Base-by-base conservation (phyloP, 2,113 vertebrate species). In the Osmerus eperlanus region DNA sequence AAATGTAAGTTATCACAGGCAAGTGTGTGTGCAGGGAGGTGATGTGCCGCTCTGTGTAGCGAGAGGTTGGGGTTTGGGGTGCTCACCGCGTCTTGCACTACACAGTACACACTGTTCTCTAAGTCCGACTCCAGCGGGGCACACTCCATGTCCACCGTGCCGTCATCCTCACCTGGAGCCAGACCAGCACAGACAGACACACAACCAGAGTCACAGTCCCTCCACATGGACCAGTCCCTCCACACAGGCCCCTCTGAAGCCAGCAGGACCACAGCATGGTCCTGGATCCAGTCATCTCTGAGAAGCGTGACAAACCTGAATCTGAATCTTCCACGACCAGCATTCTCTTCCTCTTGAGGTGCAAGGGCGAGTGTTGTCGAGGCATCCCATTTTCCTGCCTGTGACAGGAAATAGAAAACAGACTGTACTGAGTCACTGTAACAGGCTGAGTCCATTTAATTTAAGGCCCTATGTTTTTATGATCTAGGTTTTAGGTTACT, bases 91-190 rank as follows among this genome's bases (percentile, higher is more conserved):
- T 70, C 0, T 21, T 70, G 65, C 19, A n/a, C n/a, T n/a, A n/a
- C 75, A 72, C 13, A 60, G 64, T 15, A 0, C 62, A 0, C 62
- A 77, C 36, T 76, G n/a, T 78, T 78, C 0, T 87, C 88, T 2
- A 83, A 15, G 65, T 88, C 88, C 1, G 59, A 76, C 6, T 89
- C 85, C 18, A 90, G 1, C 4, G 82, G 90, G 0, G 68, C 79
- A 4, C 68, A 78, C 0, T 4, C 56, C 15, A 51, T 29, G 3
- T 68, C 51, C 0, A 9, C 0, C 12, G 19, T 8, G 1, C 53
- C 1, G 2, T 12, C 9, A 3, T 23, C 15, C 0, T 51, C 60
- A 25, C 63, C 86, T 88, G 70, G 5, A 29, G 19, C 53, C 41
- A 56, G 29, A 4, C 32, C 32, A 36, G 32, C 32, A 32, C 29